These are phyloP conservation scores for Cotesia chilonis DNA, from an alignment of 1,140 invertebrate genomes.

Conservation along the genomic window DNA sequence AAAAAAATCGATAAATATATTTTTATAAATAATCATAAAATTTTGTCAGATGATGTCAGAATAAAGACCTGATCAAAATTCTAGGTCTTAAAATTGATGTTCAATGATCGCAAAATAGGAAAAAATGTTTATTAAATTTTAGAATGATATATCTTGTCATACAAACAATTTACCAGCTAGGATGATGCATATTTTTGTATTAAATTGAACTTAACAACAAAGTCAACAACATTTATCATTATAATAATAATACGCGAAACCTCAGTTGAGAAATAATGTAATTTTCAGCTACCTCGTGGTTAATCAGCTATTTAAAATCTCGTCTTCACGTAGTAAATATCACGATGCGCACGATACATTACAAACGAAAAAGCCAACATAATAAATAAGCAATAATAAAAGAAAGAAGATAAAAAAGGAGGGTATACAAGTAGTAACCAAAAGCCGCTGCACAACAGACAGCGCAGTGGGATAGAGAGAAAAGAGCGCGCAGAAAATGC, in stretches of 20 bases:
- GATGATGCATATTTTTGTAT: too few relatives aligned
- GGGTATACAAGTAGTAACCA: not conserved
- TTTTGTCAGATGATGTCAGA: too few relatives aligned
- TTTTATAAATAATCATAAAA: too few relatives aligned
- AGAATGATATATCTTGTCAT: too few relatives aligned
- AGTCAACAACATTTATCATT: too few relatives aligned
- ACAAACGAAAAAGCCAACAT: slow-evolving; percentile 4
- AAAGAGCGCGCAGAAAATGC: slow-evolving; percentile 37
- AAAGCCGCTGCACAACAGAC: slow-evolving; percentile 28
- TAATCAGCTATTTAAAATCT: slow-evolving; percentile 36
- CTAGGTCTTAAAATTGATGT: too few relatives aligned
- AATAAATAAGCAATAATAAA: not conserved
- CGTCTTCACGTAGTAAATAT: slow-evolving; percentile 14
- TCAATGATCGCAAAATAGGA: too few relatives aligned
- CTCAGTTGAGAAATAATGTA: slow-evolving; percentile 6
- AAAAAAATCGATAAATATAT: too few relatives aligned
- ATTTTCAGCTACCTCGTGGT: slow-evolving; percentile 25
- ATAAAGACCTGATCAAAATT: too few relatives aligned
- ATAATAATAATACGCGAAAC: not conserved
- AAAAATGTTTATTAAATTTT: too few relatives aligned
- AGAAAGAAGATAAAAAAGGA: not conserved
- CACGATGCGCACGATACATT: slow-evolving; percentile 36
- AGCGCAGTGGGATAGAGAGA: slow-evolving; percentile 19
- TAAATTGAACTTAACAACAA: too few relatives aligned
- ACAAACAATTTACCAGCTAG: too few relatives aligned